Evolutionary conservation across 2,113 vertebrate species (phyloP).

Genomic region (Setophaga coronata): DNA sequence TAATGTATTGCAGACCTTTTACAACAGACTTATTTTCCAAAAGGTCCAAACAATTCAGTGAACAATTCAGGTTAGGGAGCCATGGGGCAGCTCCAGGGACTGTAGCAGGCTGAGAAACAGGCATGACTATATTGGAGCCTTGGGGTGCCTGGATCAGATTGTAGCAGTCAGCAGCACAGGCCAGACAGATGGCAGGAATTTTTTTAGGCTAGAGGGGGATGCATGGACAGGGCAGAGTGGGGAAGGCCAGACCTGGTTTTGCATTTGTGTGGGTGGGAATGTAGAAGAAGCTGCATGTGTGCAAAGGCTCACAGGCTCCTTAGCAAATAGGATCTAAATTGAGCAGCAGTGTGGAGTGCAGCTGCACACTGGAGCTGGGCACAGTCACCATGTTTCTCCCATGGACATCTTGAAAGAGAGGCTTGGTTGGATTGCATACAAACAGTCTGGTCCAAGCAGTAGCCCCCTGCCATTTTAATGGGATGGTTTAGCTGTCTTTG

Average conservation of each 20-base stretch:
- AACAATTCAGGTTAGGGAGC: background rate
- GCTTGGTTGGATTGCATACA: background rate
- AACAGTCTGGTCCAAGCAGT: background rate
- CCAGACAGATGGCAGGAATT: background rate
- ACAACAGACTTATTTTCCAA: background rate
- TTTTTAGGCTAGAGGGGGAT: background rate
- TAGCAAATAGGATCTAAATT: constrained; percentile 2
- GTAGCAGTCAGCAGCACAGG: background rate
- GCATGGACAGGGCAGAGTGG: background rate
- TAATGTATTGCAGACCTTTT: background rate
- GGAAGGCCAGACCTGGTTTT: constrained; percentile 1
- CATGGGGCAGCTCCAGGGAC: background rate
- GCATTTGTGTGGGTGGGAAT: constrained; percentile 36
- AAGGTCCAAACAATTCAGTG: background rate
- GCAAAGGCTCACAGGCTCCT: background rate
- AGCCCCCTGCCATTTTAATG: background rate
- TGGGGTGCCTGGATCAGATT: background rate
- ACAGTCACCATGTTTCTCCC: background rate
- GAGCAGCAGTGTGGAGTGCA: background rate
- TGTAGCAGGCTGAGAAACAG: background rate
- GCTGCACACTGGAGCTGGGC: background rate
- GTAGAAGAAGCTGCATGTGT: background rate
- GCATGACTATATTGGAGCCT: background rate
- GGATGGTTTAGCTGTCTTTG: background rate
- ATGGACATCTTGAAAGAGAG: background rate